Conservation (phyloP, 1,140 invertebrate genomes). For the Cydia splendana region DNA sequence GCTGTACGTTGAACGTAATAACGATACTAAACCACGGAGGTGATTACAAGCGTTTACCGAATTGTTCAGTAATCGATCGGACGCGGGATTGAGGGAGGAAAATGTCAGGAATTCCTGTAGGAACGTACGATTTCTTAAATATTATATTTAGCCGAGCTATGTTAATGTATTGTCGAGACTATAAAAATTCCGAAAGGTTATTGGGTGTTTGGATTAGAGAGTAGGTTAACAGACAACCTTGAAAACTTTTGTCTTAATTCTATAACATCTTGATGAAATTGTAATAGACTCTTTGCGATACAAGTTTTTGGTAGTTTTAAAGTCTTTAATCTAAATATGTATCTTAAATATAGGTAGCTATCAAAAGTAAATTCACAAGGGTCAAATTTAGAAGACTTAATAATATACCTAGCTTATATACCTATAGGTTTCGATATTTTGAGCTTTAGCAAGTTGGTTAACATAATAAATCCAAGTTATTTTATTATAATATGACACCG, state of each 20-base stretch:
- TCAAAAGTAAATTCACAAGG: too few relatives aligned
- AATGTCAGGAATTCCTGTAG: constrained; percentile 52
- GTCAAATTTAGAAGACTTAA: too few relatives aligned
- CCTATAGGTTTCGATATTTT: too few relatives aligned
- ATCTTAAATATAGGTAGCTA: too few relatives aligned
- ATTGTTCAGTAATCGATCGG: constrained; percentile 68
- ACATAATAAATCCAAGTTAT: too few relatives aligned
- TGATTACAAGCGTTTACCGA: constrained; percentile 73
- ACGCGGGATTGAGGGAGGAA: constrained; percentile 49
- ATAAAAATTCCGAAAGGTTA: constrained; percentile 33
- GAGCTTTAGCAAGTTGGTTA: too few relatives aligned
- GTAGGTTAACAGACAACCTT: not conserved
- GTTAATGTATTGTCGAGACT: constrained; percentile 45
- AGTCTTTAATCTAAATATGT: too few relatives aligned
- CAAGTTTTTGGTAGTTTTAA: not conserved
- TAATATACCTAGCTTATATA: too few relatives aligned
- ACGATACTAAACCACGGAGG: constrained; percentile 63
- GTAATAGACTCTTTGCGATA: constrained; percentile 15
- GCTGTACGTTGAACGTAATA: constrained; percentile 59
- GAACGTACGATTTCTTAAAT: constrained; percentile 53
- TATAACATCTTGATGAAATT: not conserved
- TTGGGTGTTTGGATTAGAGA: not conserved
- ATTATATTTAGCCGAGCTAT: constrained; percentile 54
- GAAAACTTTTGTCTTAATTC: not conserved
- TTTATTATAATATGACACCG: not conserved